Evolutionary conservation across 2,113 vertebrate genomes (phyloP).

Genomic region (Limanda limanda): DNA sequence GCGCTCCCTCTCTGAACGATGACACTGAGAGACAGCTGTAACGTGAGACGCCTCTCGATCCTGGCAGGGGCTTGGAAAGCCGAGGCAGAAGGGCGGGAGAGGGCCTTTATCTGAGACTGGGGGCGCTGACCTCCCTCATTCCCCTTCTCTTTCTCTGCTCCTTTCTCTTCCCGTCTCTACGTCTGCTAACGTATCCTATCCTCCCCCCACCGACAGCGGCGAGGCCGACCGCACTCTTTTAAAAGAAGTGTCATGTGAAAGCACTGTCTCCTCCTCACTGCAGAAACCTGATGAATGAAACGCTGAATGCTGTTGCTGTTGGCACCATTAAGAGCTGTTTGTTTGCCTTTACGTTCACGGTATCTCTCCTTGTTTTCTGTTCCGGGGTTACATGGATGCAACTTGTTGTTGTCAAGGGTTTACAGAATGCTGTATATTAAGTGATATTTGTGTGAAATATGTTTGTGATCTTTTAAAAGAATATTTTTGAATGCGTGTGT

Average conservation of each 20-base stretch:
- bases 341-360: constrained; percentile 19
- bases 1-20: constrained; percentile 74
- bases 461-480: constrained; percentile 35
- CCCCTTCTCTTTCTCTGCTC: constrained; percentile 68
- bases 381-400: constrained; percentile 4
- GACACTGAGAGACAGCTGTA: constrained; percentile 85
- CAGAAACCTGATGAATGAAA: constrained; percentile 63
- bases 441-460: constrained; percentile 51
- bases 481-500: constrained; percentile 3
- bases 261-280: constrained; percentile 17
- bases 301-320: constrained; percentile 17
- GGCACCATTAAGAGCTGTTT: constrained; percentile 17
- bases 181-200: constrained; percentile 58
- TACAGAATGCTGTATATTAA: constrained; percentile 3
- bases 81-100: constrained; percentile 73
- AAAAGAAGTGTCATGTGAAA: constrained; percentile 50
- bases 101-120: constrained; percentile 80
- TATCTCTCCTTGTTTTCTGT: constrained; percentile 18
- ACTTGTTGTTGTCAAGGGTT: constrained; percentile 19
- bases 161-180: constrained; percentile 54
- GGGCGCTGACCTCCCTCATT: constrained; percentile 79
- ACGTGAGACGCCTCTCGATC: constrained; percentile 81
- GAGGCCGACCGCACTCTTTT: constrained; percentile 42
- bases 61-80: constrained; percentile 77
- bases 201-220: constrained; percentile 67